These are phyloP conservation scores for Venusia cambrica DNA, from an alignment of 2,888 invertebrate genomes.

Conservation along the genomic window DNA sequence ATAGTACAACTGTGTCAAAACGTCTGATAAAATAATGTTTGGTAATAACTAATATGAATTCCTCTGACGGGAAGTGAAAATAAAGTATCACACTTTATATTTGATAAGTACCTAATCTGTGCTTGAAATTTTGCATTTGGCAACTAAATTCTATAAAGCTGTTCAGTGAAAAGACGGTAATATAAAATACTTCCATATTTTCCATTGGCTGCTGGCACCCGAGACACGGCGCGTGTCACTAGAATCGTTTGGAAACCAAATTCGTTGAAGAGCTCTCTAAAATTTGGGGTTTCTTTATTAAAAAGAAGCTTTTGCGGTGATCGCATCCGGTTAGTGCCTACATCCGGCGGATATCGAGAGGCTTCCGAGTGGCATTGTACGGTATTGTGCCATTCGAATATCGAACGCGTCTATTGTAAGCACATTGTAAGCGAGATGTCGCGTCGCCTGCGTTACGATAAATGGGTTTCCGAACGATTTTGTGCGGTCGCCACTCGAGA, in stretches of 20 bases:
- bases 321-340: conserved; percentile 65
- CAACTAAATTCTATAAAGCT: too few relatives aligned
- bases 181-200: too few relatives aligned
- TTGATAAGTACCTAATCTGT: too few relatives aligned
- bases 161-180: too few relatives aligned
- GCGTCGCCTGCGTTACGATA: conserved; percentile 51
- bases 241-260: conserved; percentile 44
- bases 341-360: conserved; percentile 73
- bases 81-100: too few relatives aligned
- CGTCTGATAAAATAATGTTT: too few relatives aligned
- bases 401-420: conserved; percentile 40
- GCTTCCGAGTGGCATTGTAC: conserved; percentile 57
- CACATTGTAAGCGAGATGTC: conserved; percentile 53
- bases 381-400: conserved; percentile 50
- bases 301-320: conserved; percentile 50
- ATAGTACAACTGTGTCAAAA: too few relatives aligned
- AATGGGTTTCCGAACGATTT: conserved; percentile 36
- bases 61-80: too few relatives aligned
- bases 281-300: conserved; percentile 46
- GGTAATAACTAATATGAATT: too few relatives aligned
- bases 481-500: conserved; percentile 19
- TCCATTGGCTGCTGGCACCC: too few relatives aligned
- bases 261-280: conserved; percentile 43
- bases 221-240: conserved; percentile 52
- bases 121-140: too few relatives aligned